Conservation (phyloP, 2,797 vertebrate species). For the Lagodon rhomboides region DNA sequence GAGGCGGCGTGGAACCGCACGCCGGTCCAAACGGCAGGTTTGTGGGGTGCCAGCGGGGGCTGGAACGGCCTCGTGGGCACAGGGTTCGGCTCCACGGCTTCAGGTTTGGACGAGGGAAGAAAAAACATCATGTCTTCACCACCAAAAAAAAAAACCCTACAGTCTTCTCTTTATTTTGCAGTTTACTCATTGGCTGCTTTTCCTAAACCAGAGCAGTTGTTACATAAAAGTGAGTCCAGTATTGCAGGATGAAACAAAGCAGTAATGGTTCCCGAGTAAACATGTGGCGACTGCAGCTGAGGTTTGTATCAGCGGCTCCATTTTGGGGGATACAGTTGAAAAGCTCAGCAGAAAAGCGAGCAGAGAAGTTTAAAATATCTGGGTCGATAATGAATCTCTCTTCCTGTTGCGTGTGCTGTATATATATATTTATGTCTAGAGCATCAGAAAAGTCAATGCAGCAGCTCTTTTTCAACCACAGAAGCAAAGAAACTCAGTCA, state of each 20-base stretch:
- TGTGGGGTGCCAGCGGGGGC: constrained; percentile 41
- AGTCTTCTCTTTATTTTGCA: constrained; percentile 48
- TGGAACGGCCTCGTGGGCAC: constrained; percentile 41
- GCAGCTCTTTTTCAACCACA: too few species aligned
- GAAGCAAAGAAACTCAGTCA: too few species aligned
- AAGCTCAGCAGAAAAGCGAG: neutral
- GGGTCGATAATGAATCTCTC: too few species aligned
- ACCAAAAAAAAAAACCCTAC: constrained; percentile 28
- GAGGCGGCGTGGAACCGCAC: constrained; percentile 39
- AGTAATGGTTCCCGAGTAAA: constrained; percentile 11
- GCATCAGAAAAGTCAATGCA: too few species aligned
- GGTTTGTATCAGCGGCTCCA: constrained; percentile 4
- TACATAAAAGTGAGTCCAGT: constrained; percentile 33
- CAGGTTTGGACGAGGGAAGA: constrained; percentile 49
- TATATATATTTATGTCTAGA: too few species aligned
- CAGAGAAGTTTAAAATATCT: neutral
- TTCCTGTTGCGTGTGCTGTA: too few species aligned
- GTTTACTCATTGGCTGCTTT: constrained; percentile 24
- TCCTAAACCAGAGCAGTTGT: constrained; percentile 25
- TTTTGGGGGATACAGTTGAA: neutral
- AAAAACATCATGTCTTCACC: constrained; percentile 38
- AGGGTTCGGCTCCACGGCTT: constrained; percentile 38
- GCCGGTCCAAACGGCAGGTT: constrained; percentile 36
- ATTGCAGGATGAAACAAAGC: constrained; percentile 23
- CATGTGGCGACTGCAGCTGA: neutral